These are phyloP conservation scores for Pipistrellus pipistrellus DNA, from an alignment of 2,797 vertebrate genomes.

Conservation along the genomic window DNA sequence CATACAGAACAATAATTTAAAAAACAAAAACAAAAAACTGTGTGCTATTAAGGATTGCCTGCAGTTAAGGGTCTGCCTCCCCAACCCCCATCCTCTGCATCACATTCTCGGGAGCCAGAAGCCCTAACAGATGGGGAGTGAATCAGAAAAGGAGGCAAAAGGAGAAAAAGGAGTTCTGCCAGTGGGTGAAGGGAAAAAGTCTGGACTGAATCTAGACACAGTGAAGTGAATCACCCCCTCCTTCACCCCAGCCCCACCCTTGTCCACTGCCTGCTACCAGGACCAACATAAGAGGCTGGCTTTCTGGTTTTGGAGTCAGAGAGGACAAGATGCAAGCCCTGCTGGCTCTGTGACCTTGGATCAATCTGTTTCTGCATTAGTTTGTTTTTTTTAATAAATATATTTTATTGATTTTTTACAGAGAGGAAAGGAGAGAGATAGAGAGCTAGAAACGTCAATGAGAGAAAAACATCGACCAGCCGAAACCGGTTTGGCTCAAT, in stretches of 20 bases:
- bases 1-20: not conserved
- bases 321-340: constrained; percentile 16
- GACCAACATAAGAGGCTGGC: not conserved
- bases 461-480: no score
- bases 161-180: constrained; percentile 60
- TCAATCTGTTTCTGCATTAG: not conserved
- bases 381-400: no score
- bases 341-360: not conserved
- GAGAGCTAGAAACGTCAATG: no score
- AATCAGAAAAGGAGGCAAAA: constrained; percentile 73
- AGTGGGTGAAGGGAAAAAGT: not conserved
- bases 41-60: constrained; percentile 34
- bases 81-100: constrained; percentile 15
- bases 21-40: not conserved
- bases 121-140: constrained; percentile 72
- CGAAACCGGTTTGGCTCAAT: no score
- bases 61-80: not conserved
- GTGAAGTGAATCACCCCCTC: constrained; percentile 49
- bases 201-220: constrained; percentile 18
- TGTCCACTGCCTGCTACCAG: not conserved
- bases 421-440: no score
- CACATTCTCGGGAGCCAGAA: constrained; percentile 61
- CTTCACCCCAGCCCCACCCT: not conserved
- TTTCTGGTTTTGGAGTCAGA: not conserved
- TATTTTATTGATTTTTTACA: no score